Base-by-base conservation (phyloP, 1,140 invertebrate species). In the Microplitis mediator region DNA sequence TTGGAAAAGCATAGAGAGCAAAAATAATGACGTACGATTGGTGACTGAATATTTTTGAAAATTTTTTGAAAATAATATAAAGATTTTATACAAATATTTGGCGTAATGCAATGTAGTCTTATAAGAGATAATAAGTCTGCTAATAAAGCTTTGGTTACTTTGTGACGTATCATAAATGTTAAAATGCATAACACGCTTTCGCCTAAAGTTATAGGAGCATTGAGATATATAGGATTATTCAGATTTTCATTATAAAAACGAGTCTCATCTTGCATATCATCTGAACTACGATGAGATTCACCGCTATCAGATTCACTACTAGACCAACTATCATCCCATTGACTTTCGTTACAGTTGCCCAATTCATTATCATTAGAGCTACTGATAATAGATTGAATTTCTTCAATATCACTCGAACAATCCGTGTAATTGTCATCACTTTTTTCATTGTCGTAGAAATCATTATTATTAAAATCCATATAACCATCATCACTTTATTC, bases 111-210 rank as follows among this genome's bases (percentile, higher is more conserved):
- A 39, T 65, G 63, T 8, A 50, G 13, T 16, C 14, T 23, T 3
- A 65, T 65, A 5, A 65, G 16, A 8, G 11, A 2, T 65, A 65
- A 50, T 8, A 65, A 11, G 11, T 45, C 63, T 8, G 36, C 14
- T 23, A 65, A 50, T 1, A 13, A 23, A 0, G 45, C 63, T 8
- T 13, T 23, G 3, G 36, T 65, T 51, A 65, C 3, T 50, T 65
- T 65, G 16, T 50, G 45, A 31, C 63, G 63, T 16, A 65, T 16
- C n/a, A 31, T 50, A 3, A 51, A 65, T 5, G 63, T 50, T 16
- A 50, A 51, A 51, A 65, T 65, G 11, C 13, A 36, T 31, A 65
- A 31, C 3, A 65, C 5, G 31, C 63, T 65, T 65, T 65, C 63
- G n/a, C 36, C 39, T 16, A 65, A 45, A 6, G 63, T 45, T 9